Evolutionary conservation across 2,113 vertebrate genomes (phyloP), one percentile per base, ranked within the genome.

Genomic region (Poeciliopsis prolifica): DNA sequence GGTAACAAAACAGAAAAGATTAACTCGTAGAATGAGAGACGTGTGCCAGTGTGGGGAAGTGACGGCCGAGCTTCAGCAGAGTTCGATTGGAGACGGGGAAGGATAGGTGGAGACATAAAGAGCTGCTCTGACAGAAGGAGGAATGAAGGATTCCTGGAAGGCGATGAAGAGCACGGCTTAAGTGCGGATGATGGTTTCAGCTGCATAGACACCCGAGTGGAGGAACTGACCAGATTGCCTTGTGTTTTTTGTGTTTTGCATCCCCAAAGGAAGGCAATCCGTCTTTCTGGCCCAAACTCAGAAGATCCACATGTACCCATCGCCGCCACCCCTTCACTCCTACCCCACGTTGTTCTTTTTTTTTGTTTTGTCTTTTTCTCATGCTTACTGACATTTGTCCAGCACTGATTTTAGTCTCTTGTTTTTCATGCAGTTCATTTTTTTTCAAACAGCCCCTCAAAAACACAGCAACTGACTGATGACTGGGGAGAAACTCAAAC

Each of bases 221-320:
- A 79, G 84, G 87, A 88, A 87, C 86, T 37, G 70, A 61, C 78
- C 83, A 79, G 74, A 92, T 90, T 90, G 86, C 76, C 67, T 37
- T 37, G 10, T 37, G 35, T 37, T 11, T 37, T 37, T 89, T 79
- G 86, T 85, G 89, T 89, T 88, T 84, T 89, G 82, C 64, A 75
- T 84, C 84, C 89, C 78, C 91, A 86, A 90, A 85, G 86, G 61
- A 24, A 84, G 89, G 86, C 88, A 92, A 86, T 82, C 71, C 33
- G 72, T 88, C 86, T 88, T 74, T 84, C 66, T 88, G 88, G 81
- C 83, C 69, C 60, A 70, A 78, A 84, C 73, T 90, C 87, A 85
- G 88, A 87, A 87, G 87, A 81, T 80, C 78, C 72, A 79, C 76
- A 85, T 92, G 85, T 84, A 78, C 71, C 77, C 77, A 28, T 42